phyloP scores from a whole-genome alignment of 2,888 invertebrate genomes.

The Aphodius granarius region DNA sequence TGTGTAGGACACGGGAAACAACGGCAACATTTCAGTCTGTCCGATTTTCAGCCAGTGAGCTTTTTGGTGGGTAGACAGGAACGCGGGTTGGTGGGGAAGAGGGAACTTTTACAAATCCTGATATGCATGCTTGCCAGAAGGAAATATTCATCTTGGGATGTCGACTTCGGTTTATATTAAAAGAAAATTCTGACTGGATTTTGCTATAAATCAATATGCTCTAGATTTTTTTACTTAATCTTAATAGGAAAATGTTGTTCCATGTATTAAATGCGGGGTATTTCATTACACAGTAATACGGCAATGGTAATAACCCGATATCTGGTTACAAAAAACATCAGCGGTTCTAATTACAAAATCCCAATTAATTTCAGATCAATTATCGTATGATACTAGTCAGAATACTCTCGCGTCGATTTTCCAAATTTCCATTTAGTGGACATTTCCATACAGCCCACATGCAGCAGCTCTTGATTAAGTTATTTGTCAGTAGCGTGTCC shows the following conservation, averaged over 20 bases:
- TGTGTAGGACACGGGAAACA: not conserved
- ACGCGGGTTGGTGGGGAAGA: not conserved
- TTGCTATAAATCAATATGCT: not conserved
- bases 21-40: not conserved
- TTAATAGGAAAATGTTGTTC: too few relatives aligned
- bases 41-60: not conserved
- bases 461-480: not conserved
- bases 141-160: not conserved
- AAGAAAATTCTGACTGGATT: not conserved
- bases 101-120: not conserved
- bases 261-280: too few relatives aligned
- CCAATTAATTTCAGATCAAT: not conserved
- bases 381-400: not conserved
- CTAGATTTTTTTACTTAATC: too few relatives aligned
- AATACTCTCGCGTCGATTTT: not conserved
- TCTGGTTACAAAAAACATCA: not conserved
- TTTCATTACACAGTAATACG: too few relatives aligned
- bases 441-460: not conserved
- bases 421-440: not conserved
- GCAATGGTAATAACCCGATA: too few relatives aligned
- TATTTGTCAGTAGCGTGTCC: not conserved
- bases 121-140: not conserved
- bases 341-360: not conserved
- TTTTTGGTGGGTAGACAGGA: not conserved
- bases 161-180: not conserved